Evolutionary conservation across 2,113 vertebrate genomes (phyloP).

Genomic region (Argyrosomus japonicus): DNA sequence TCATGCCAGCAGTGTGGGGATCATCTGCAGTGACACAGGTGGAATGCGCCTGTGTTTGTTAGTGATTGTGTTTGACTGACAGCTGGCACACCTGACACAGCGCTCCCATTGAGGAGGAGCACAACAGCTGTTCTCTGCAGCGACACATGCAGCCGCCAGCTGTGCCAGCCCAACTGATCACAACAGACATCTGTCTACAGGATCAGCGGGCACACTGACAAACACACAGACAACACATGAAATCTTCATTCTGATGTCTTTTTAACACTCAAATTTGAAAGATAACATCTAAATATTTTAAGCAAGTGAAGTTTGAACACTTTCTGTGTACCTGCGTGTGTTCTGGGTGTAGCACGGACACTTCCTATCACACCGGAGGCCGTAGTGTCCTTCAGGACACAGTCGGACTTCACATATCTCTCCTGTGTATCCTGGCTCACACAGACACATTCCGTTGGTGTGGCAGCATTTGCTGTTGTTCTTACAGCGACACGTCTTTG

Average conservation of each 20-base stretch:
- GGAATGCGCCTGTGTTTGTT: conserved; percentile 29
- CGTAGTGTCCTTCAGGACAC: conserved; percentile 89
- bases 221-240: conserved; percentile 1
- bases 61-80: conserved; percentile 79
- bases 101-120: conserved; percentile 75
- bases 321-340: conserved; percentile 87
- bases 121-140: conserved; percentile 84
- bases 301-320: neutral
- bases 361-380: conserved; percentile 90
- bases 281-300: neutral
- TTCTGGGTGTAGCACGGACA: conserved; percentile 90
- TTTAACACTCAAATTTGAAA: neutral
- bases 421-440: conserved; percentile 91
- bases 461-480: conserved; percentile 93
- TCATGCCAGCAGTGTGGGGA: neutral
- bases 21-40: conserved; percentile 14
- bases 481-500: conserved; percentile 88
- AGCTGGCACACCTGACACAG: conserved; percentile 90
- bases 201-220: conserved; percentile 7
- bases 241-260: neutral
- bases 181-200: conserved; percentile 1
- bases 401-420: conserved; percentile 89
- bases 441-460: conserved; percentile 91
- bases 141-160: conserved; percentile 88
- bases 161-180: conserved; percentile 79